phyloP scores from a whole-genome alignment of 2,888 invertebrate species.

The Brenthis daphne region DNA sequence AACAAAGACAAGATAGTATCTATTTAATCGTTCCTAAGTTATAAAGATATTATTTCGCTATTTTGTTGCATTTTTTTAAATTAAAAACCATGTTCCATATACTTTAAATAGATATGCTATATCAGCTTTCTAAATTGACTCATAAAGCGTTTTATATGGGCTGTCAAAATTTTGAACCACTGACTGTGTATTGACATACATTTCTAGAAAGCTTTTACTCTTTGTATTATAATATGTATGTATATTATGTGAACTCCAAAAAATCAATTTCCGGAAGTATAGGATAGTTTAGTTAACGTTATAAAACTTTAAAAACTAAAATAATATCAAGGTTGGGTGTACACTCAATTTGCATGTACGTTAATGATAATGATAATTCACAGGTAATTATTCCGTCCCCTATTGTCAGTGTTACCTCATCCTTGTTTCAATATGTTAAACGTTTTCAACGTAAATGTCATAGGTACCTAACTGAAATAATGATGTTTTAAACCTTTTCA shows the following conservation, averaged over 20 bases:
- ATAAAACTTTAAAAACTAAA: constrained; percentile 49
- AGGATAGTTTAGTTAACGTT: constrained; percentile 41
- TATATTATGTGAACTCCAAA: neutral
- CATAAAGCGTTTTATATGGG: constrained; percentile 33
- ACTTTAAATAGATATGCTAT: constrained; percentile 18
- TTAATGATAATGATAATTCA: constrained; percentile 54
- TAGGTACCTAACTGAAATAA: neutral
- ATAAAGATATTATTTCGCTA: neutral
- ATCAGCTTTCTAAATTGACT: constrained; percentile 39
- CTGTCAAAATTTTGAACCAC: constrained; percentile 35
- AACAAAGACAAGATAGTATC: constrained; percentile 15
- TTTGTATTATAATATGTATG: neutral
- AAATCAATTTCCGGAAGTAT: neutral
- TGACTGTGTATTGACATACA: constrained; percentile 35
- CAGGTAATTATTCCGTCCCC: constrained; percentile 48
- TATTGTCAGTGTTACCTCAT: constrained; percentile 43
- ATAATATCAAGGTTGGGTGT: constrained; percentile 65
- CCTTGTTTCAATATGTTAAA: constrained; percentile 25
- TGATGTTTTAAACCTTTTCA: constrained; percentile 4
- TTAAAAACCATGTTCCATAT: constrained; percentile 7
- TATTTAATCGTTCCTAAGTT: constrained; percentile 1
- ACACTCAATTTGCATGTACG: constrained; percentile 57
- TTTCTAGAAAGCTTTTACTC: constrained; percentile 29
- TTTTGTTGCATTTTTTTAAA: neutral
- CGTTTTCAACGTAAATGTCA: constrained; percentile 12